phyloP scores from a whole-genome alignment of 2,888 invertebrate species.

The Sinelater perroti region DNA sequence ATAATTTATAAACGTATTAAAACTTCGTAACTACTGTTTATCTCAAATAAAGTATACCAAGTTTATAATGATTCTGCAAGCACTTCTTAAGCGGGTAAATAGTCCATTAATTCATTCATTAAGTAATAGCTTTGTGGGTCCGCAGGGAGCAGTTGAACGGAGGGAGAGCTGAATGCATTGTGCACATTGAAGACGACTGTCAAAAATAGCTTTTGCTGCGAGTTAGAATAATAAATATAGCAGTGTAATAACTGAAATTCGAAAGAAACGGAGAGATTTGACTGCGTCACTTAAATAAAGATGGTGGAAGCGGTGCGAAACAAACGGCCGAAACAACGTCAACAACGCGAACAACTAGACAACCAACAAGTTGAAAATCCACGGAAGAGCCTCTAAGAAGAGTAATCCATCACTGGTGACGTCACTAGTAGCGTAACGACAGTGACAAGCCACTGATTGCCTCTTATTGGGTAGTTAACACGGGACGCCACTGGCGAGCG shows the following conservation, averaged over 20 bases:
- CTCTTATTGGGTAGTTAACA: slow-evolving; percentile 64
- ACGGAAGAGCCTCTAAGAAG: slow-evolving; percentile 54
- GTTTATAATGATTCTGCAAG: slow-evolving; percentile 32
- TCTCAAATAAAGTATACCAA: slow-evolving; percentile 17
- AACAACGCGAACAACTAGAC: slow-evolving; percentile 50
- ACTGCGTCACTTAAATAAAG: slow-evolving; percentile 33
- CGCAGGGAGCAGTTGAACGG: slow-evolving; percentile 35
- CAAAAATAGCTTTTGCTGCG: slow-evolving; percentile 19
- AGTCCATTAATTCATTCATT: slow-evolving; percentile 41
- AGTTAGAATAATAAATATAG: background rate
- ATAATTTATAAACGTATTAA: background rate
- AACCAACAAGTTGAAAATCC: slow-evolving; percentile 58
- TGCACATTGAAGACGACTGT: slow-evolving; percentile 28
- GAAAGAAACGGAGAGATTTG: slow-evolving; percentile 1
- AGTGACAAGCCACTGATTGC: slow-evolving; percentile 65
- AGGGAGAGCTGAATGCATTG: slow-evolving; percentile 36
- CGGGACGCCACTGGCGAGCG: slow-evolving; percentile 48
- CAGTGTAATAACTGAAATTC: slow-evolving; percentile 1
- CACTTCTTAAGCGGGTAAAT: slow-evolving; percentile 38
- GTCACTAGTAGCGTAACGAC: slow-evolving; percentile 57
- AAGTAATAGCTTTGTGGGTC: slow-evolving; percentile 40
- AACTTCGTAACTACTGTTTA: background rate
- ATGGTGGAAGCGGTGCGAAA: slow-evolving; percentile 38
- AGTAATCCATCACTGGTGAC: slow-evolving; percentile 60
- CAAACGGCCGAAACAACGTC: slow-evolving; percentile 44